phyloP scores from a whole-genome alignment of 2,113 vertebrate species.

The Protobothrops flavoviridis region DNA sequence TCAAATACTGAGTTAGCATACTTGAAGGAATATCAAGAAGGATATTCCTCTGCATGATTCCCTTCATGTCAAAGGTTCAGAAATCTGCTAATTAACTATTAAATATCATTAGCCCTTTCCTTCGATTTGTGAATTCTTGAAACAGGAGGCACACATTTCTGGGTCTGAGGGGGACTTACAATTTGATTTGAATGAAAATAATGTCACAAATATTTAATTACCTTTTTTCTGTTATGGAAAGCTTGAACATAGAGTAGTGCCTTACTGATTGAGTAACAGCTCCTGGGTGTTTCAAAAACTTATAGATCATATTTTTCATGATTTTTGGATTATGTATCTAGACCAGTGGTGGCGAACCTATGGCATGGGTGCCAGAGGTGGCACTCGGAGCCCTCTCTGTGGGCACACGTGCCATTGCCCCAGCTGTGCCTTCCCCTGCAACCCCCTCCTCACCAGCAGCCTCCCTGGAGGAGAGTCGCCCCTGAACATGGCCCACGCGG shows the following conservation, averaged over 20 bases:
- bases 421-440: too few species aligned
- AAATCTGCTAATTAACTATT: background rate
- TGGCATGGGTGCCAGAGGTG: too few species aligned
- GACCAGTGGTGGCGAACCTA: too few species aligned
- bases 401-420: too few species aligned
- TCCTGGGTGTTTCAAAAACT: background rate
- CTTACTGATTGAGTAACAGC: background rate
- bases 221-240: background rate
- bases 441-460: too few species aligned
- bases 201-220: background rate
- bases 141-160: background rate
- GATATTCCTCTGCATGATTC: background rate
- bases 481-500: too few species aligned
- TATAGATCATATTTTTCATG: background rate
- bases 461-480: too few species aligned
- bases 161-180: background rate
- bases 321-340: background rate
- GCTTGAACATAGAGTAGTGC: background rate
- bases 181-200: background rate
- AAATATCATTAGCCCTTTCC: background rate
- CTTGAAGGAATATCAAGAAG: background rate
- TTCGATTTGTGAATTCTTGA: background rate
- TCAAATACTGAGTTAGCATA: background rate
- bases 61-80: background rate
- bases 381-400: too few species aligned